phyloP scores from a whole-genome alignment of 2,797 vertebrate species.

The Enteromius afrohamiltoni region DNA sequence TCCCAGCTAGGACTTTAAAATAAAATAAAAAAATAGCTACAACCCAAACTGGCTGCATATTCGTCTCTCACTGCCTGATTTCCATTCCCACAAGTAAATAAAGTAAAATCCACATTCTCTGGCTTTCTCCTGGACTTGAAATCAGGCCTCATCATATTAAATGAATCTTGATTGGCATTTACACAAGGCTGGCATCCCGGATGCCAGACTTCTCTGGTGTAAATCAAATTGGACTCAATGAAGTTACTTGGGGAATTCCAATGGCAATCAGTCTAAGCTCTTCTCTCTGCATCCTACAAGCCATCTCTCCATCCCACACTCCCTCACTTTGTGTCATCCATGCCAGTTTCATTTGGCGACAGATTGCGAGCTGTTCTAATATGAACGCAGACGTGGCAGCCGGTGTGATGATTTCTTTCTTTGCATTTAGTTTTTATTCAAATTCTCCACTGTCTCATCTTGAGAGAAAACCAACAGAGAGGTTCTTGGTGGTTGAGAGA shows the following conservation, averaged over 20 bases:
- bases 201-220: conserved; percentile 66
- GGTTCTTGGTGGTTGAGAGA: neutral
- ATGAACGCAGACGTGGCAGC: conserved; percentile 60
- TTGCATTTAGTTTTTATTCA: conserved; percentile 45
- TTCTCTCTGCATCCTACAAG: conserved; percentile 29
- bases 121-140: conserved; percentile 19
- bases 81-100: neutral
- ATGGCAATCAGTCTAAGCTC: conserved; percentile 24
- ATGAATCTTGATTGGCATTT: conserved; percentile 62
- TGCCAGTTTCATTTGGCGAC: conserved; percentile 61
- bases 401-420: conserved; percentile 62
- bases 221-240: conserved; percentile 68
- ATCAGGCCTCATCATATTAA: conserved; percentile 51
- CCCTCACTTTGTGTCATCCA: conserved; percentile 6
- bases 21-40: too few species aligned
- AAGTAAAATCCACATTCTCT: neutral
- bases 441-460: conserved; percentile 43
- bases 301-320: conserved; percentile 17
- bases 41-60: neutral
- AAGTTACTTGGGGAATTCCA: conserved; percentile 67
- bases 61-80: neutral
- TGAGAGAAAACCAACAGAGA: neutral
- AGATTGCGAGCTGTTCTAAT: conserved; percentile 54
- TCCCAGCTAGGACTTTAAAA: neutral
- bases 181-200: conserved; percentile 49